Evolutionary conservation across 1,140 invertebrate species (phyloP), one percentile per base, ranked within the genome.

Genomic region (Micrasema longulum): DNA sequence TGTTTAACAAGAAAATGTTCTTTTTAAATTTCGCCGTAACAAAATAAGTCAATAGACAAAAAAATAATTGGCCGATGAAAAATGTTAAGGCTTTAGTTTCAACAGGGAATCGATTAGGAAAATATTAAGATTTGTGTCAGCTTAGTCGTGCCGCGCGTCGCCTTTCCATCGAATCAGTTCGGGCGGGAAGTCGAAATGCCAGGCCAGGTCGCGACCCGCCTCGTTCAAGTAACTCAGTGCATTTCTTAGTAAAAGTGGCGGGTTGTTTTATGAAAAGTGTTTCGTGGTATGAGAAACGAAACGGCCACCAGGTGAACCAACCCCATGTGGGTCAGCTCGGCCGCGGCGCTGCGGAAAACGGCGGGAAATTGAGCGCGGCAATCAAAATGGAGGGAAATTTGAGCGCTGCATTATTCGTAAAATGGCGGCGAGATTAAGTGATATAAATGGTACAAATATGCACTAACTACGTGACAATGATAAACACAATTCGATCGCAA

Each of bases 261-360:
- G 48, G 20, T 41, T 18, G 55, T 22, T 38, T 60, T 20, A 41
- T 41, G 55, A 60, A 55, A 60, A 60, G 55, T 60, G 55, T 43
- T 60, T 38, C 16, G 55, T 38, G 55, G 35, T 41, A 60, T 20
- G 55, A 41, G 65, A 26, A 47, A 50, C 47, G 41, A 36, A 52
- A 10, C 63, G 26, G 57, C 55, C 65, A 16, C 12, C 66, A 73
- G 71, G 71, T 73, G 71, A 73, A 73, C 38, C 66, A 73, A 73
- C 71, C 66, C 66, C 71, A 73, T 69, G 31, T 73, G 66, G 71
- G 71, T 73, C 71, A 63, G 70, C 50, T 22, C 48, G 63, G 47
- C 55, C 57, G 20, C 52, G 31, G 68, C 55, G 57, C 63, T 36
- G 48, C 23, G 63, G 16, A 18, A 43, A 60, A 41, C 12, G 35